Evolutionary conservation across 2,797 vertebrate species (phyloP).

Genomic region (Chromobotia macracanthus): DNA sequence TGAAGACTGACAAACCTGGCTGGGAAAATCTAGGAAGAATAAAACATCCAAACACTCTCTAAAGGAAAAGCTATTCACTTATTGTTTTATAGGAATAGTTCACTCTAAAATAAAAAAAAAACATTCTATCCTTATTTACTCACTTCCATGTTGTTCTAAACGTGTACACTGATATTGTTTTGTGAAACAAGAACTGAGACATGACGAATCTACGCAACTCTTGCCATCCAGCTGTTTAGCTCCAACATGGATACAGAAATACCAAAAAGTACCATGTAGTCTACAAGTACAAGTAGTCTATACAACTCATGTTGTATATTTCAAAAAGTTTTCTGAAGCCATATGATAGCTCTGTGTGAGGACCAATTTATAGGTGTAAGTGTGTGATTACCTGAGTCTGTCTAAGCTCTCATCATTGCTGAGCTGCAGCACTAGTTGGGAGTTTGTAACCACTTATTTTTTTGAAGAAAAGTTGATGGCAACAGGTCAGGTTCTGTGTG

Average conservation of each 20-base stretch:
- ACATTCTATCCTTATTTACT: no score
- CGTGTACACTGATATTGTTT: neutral
- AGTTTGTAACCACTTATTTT: no score
- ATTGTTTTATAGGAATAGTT: no score
- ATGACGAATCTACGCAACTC: neutral
- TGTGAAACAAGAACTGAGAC: neutral
- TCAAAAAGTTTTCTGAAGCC: neutral
- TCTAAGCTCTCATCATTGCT: no score
- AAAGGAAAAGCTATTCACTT: neutral
- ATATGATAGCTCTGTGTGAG: neutral
- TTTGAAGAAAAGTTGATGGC: no score
- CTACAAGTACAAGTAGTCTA: neutral
- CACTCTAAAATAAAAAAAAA: neutral
- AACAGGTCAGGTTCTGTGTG: no score
- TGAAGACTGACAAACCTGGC: neutral
- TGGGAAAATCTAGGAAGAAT: constrained; percentile 1
- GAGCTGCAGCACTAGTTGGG: no score
- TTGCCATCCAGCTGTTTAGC: neutral
- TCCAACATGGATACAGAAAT: neutral
- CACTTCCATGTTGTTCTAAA: neutral
- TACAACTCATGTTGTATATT: neutral
- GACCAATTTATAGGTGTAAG: neutral
- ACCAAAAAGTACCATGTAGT: neutral
- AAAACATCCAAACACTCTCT: neutral
- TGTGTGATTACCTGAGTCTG: neutral